These are phyloP conservation scores for Ceyx melanurus DNA, from an alignment of 2,113 vertebrate species.

Conservation along the genomic window DNA sequence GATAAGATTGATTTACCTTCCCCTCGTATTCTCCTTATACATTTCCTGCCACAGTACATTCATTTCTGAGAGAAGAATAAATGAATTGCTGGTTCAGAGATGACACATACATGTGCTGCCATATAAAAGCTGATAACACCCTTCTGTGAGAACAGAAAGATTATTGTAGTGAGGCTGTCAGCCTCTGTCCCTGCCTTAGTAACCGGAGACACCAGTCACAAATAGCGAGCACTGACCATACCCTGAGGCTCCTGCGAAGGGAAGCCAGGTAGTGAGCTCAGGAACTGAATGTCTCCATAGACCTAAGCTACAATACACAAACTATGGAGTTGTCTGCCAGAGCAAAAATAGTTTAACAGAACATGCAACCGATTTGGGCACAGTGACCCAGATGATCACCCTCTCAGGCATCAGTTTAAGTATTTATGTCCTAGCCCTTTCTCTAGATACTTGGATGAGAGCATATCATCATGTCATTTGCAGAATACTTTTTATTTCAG, in stretches of 20 bases:
- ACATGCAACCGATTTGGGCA: neutral
- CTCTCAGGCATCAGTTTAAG: neutral
- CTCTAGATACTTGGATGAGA: neutral
- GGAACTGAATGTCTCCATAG: neutral
- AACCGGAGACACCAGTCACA: neutral
- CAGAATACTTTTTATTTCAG: neutral
- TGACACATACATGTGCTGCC: neutral
- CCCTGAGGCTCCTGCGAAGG: neutral
- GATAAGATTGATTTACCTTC: conserved; percentile 46
- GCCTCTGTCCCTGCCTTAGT: neutral
- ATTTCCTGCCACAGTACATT: conserved; percentile 4
- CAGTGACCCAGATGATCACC: neutral
- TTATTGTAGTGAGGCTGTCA: neutral
- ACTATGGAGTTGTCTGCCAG: neutral
- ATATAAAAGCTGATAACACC: neutral
- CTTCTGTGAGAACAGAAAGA: neutral
- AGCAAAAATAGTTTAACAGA: neutral
- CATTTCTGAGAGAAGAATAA: conserved; percentile 16
- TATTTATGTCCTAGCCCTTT: neutral
- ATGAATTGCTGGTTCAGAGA: neutral
- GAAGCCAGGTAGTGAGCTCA: neutral
- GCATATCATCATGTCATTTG: neutral
- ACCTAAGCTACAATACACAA: neutral
- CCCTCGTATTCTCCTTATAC: neutral
- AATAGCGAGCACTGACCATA: neutral